Percentiles rank a stretch among this genome's conserved stretches.
phyloP scores from a whole-genome alignment of 2,797 vertebrate species.

The Novumbra hubbsi region DNA sequence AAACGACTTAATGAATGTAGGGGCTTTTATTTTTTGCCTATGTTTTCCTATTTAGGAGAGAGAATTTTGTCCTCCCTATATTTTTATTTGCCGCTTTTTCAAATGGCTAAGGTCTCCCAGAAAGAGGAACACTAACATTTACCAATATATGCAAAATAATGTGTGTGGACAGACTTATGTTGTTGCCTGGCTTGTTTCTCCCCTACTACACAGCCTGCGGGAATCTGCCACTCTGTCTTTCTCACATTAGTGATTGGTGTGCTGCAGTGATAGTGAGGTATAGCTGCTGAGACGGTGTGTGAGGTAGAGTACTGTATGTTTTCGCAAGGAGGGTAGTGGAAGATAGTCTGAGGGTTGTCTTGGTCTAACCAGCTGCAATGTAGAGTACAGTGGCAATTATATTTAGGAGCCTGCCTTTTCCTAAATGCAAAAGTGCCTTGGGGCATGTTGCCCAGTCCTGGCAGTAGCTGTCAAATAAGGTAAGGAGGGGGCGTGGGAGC shows the following conservation, averaged over 20 bases:
- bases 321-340: neutral
- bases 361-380: slow-evolving; percentile 64
- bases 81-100: slow-evolving; percentile 1
- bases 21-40: neutral
- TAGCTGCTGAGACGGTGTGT: neutral
- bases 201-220: slow-evolving; percentile 41
- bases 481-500: slow-evolving; percentile 63
- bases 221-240: slow-evolving; percentile 31
- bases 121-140: neutral
- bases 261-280: neutral
- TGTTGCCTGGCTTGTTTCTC: slow-evolving; percentile 59
- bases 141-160: neutral
- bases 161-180: slow-evolving; percentile 11
- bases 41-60: slow-evolving; percentile 17
- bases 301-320: neutral
- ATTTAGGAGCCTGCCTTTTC: slow-evolving; percentile 57
- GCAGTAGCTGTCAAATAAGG: slow-evolving; percentile 74
- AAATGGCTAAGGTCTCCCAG: too few relatives aligned
- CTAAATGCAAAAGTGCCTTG: slow-evolving; percentile 55
- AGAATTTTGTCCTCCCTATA: neutral
- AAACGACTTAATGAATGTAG: too few relatives aligned
- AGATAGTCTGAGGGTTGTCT: slow-evolving; percentile 33
- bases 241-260: slow-evolving; percentile 15
- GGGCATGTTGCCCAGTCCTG: slow-evolving; percentile 70
- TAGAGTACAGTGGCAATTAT: slow-evolving; percentile 70